Evolutionary conservation across 2,113 vertebrate genomes (phyloP).

Genomic region (Rhipidura dahli): DNA sequence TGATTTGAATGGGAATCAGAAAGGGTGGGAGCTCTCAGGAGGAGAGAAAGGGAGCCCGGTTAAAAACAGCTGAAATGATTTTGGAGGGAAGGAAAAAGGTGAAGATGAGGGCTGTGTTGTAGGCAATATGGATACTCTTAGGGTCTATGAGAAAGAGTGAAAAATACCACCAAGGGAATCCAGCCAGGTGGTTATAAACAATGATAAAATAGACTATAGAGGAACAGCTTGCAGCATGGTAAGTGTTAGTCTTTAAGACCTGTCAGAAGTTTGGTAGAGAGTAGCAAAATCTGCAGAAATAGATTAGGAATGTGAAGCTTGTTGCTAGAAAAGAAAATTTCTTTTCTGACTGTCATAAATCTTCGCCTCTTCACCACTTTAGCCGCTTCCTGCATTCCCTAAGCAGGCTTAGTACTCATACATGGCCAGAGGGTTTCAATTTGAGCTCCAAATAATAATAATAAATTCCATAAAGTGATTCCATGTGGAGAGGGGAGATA

Average conservation of each 20-base stretch:
- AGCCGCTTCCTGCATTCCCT: constrained; percentile 13
- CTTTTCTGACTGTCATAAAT: constrained; percentile 39
- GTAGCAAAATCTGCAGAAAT: constrained; percentile 34
- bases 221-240: constrained; percentile 30
- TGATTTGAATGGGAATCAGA: not conserved
- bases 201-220: constrained; percentile 19
- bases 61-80: not conserved
- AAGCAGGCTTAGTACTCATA: constrained; percentile 26
- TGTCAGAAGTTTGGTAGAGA: constrained; percentile 35
- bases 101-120: not conserved
- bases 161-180: constrained; percentile 4
- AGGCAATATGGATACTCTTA: not conserved
- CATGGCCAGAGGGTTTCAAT: constrained; percentile 44
- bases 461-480: constrained; percentile 38
- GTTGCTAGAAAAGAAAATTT: constrained; percentile 34
- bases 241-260: constrained; percentile 41
- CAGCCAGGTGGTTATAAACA: constrained; percentile 5
- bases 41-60: not conserved
- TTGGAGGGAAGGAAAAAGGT: not conserved
- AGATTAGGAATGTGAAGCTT: constrained; percentile 12
- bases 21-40: not conserved
- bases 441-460: constrained; percentile 34
- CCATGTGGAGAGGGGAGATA: not conserved
- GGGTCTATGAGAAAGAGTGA: not conserved
- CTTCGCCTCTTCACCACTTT: constrained; percentile 38